Percentiles rank a stretch among this genome's conserved stretches.
Evolutionary conservation across 2,797 vertebrate genomes (phyloP).

Genomic region (Avahi laniger): DNA sequence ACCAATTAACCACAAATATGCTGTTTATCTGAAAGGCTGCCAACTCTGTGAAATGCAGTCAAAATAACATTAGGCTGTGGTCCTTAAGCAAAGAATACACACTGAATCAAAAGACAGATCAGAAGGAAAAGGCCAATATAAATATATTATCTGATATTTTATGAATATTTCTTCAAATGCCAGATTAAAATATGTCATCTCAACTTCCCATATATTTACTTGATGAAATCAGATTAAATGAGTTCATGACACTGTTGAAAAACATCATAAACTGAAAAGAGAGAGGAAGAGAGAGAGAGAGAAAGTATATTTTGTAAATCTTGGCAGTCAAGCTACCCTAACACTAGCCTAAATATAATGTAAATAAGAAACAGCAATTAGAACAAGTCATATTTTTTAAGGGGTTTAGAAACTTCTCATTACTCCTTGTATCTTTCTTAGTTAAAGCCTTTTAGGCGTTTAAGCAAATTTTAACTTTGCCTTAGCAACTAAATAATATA

Average conservation of each 20-base stretch:
- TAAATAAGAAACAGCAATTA: conserved; percentile 68
- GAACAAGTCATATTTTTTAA: conserved; percentile 29
- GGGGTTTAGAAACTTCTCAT: not conserved
- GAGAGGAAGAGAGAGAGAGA: not conserved
- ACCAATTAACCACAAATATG: conserved; percentile 86
- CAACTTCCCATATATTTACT: conserved; percentile 76
- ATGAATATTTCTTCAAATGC: conserved; percentile 73
- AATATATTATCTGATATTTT: conserved; percentile 81
- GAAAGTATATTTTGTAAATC: conserved; percentile 25
- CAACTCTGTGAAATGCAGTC: conserved; percentile 81
- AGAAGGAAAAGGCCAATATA: conserved; percentile 75
- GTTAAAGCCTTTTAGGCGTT: not conserved
- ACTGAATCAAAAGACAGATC: conserved; percentile 74
- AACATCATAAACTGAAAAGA: conserved; percentile 57
- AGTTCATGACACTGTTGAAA: conserved; percentile 69
- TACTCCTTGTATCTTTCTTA: not conserved
- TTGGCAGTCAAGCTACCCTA: not conserved
- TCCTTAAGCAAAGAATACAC: conserved; percentile 74
- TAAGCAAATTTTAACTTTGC: conserved; percentile 61
- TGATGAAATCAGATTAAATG: conserved; percentile 76
- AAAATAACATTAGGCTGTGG: conserved; percentile 76
- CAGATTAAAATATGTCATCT: conserved; percentile 69
- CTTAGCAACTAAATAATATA: conserved; percentile 32
- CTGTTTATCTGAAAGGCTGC: conserved; percentile 84
- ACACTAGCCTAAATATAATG: not conserved